phyloP scores from a whole-genome alignment of 2,888 invertebrate genomes.

The Noctua pronuba region DNA sequence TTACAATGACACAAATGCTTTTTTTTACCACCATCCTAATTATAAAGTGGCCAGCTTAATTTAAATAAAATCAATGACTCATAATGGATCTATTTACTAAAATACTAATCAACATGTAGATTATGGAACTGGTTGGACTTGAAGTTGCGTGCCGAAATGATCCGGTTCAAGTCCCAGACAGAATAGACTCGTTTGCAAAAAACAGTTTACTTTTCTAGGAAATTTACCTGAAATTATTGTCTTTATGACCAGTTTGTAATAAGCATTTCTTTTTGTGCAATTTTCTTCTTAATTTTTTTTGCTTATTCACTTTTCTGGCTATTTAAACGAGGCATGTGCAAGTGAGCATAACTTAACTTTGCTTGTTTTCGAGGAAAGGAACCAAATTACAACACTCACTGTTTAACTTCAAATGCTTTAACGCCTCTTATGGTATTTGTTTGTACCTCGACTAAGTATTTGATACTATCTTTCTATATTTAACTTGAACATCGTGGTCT shows the following conservation, averaged over 20 bases:
- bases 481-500: neutral
- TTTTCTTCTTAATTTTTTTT: neutral
- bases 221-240: constrained; percentile 13
- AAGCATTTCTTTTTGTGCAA: neutral
- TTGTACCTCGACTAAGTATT: neutral
- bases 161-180: constrained; percentile 47
- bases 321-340: constrained; percentile 1
- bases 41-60: constrained; percentile 10
- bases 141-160: constrained; percentile 45
- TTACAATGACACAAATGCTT: neutral
- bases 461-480: constrained; percentile 16
- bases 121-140: constrained; percentile 45
- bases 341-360: neutral
- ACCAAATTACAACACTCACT: neutral
- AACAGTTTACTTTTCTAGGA: constrained; percentile 21
- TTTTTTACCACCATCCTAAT: constrained; percentile 8
- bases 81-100: constrained; percentile 36
- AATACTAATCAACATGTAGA: constrained; percentile 30
- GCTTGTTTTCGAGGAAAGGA: neutral
- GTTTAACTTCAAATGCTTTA: neutral
- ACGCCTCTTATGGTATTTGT: neutral
- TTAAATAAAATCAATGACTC: constrained; percentile 38
- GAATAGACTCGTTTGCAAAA: constrained; percentile 33
- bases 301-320: constrained; percentile 15
- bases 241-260: neutral